phyloP scores from a whole-genome alignment of 2,888 invertebrate species.

The Thereva unica region DNA sequence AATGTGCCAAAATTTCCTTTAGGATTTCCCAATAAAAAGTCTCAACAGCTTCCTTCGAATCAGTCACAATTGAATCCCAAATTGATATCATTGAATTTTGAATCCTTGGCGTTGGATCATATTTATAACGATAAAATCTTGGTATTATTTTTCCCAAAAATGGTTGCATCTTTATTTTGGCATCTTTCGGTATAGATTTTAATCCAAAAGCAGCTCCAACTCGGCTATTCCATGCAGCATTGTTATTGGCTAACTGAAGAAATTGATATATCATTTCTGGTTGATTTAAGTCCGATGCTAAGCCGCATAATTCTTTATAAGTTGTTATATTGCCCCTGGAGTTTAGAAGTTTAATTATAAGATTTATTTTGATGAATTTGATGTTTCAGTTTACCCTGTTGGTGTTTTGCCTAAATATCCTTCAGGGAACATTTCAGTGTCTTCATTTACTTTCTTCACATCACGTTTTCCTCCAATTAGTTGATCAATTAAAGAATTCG shows the following conservation, averaged over 20 bases:
- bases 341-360: constrained; percentile 43
- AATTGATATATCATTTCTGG: constrained; percentile 95
- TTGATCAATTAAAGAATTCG: constrained; percentile 79
- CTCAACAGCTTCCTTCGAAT: constrained; percentile 78
- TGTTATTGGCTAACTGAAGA: constrained; percentile 93
- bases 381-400: constrained; percentile 67
- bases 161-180: constrained; percentile 79
- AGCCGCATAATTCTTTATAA: constrained; percentile 90
- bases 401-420: constrained; percentile 85
- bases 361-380: neutral
- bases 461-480: constrained; percentile 77
- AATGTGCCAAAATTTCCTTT: constrained; percentile 76
- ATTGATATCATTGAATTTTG: constrained; percentile 93
- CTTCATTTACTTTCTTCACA: constrained; percentile 74
- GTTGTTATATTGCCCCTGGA: constrained; percentile 84
- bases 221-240: constrained; percentile 92
- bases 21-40: constrained; percentile 61
- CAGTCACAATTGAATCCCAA: constrained; percentile 88
- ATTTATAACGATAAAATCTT: constrained; percentile 79
- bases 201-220: constrained; percentile 91
- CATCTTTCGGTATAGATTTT: constrained; percentile 81
- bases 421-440: constrained; percentile 86
- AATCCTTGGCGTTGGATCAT: constrained; percentile 89
- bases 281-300: constrained; percentile 92
- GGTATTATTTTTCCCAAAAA: constrained; percentile 86